A percentile compares a stretch with the other conserved stretches of the same genome.
phyloP scores from a whole-genome alignment of 92 coral and sea anemone species.

The Phymanthus crucifer region DNA sequence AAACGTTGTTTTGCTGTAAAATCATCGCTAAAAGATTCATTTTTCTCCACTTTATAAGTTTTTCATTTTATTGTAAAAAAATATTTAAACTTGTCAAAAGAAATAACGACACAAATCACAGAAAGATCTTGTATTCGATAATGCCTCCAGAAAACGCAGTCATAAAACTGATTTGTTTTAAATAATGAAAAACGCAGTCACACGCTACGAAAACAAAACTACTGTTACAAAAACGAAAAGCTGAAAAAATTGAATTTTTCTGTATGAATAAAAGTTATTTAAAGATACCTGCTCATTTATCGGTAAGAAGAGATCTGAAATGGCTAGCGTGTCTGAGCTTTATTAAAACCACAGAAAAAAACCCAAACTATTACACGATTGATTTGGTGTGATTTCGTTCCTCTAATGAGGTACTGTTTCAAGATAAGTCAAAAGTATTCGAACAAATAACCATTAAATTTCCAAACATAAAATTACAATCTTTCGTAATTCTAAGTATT shows the following conservation, averaged over 20 bases:
- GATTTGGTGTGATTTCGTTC: not conserved
- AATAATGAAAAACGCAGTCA: not conserved
- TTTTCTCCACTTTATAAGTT: too few relatives aligned
- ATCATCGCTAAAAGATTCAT: too few relatives aligned
- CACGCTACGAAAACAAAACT: not conserved
- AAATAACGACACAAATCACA: not conserved
- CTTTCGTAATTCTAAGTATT: not conserved
- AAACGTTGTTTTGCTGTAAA: too few relatives aligned
- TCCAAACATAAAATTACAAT: not conserved
- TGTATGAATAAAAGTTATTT: not conserved
- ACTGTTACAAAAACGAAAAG: not conserved
- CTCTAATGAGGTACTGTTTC: not conserved
- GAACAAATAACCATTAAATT: not conserved
- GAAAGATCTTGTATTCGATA: not conserved
- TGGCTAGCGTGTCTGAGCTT: not conserved
- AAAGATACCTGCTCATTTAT: not conserved
- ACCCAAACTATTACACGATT: not conserved
- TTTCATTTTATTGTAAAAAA: too few relatives aligned
- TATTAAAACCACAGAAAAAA: constrained; percentile 1
- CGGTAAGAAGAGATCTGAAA: not conserved
- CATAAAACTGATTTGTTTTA: too few relatives aligned
- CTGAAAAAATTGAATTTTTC: not conserved
- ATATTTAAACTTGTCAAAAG: too few relatives aligned
- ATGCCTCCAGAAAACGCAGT: not conserved
- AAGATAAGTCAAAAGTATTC: not conserved